phyloP scores from a whole-genome alignment of 2,888 invertebrate species.

The Drosophila lacicola region DNA sequence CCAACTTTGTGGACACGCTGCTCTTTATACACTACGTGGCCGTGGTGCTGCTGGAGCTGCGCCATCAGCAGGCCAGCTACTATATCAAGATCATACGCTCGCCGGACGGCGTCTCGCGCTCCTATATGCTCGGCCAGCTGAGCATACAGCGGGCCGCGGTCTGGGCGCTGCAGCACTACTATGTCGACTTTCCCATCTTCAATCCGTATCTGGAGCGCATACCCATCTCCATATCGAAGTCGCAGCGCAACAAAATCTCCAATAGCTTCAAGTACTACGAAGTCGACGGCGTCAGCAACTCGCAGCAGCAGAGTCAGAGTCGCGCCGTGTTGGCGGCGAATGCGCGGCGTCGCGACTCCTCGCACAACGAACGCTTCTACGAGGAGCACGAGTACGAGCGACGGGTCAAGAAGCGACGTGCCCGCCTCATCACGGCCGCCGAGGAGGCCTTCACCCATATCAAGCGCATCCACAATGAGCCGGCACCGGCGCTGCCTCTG shows the following conservation, averaged over 20 bases:
- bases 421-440: conserved; percentile 95
- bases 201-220: conserved; percentile 97
- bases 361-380: conserved; percentile 98
- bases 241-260: conserved; percentile 89
- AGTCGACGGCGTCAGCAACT: conserved; percentile 93
- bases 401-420: conserved; percentile 94
- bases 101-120: conserved; percentile 96
- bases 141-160: conserved; percentile 98
- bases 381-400: conserved; percentile 99
- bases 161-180: conserved; percentile 97
- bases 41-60: conserved; percentile 95
- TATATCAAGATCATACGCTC: conserved; percentile 96
- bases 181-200: conserved; percentile 97
- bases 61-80: conserved; percentile 95
- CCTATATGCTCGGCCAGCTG: conserved; percentile 94
- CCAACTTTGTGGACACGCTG: conserved; percentile 96
- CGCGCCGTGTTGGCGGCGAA: conserved; percentile 90
- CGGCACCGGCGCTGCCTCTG: conserved; percentile 93
- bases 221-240: conserved; percentile 94
- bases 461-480: conserved; percentile 90
- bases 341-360: conserved; percentile 93
- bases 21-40: conserved; percentile 97
- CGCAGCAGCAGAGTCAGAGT: conserved; percentile 90
- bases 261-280: conserved; percentile 98
- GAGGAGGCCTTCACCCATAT: conserved; percentile 99